A percentile compares a stretch with the other conserved stretches of the same genome.
phyloP scores from a whole-genome alignment of 64 coral and sea anemone genomes.

The Stichodactyla helianthus region DNA sequence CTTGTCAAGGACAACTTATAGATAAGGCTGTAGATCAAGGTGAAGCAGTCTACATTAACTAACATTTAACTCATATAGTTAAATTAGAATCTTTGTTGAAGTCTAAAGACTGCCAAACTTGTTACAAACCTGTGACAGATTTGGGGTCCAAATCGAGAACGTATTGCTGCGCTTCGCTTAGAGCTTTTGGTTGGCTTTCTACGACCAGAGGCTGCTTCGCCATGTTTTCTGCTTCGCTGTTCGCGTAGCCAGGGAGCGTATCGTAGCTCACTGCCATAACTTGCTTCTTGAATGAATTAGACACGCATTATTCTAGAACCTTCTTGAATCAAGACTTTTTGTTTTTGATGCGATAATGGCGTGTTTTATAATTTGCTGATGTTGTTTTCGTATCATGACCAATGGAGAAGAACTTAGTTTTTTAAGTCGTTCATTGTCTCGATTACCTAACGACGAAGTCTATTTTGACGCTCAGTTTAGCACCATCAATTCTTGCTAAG shows the following conservation, averaged over 20 bases:
- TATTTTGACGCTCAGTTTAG: background rate
- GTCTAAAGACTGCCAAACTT: background rate
- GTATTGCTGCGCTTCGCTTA: constrained; percentile 25
- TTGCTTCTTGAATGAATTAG: background rate
- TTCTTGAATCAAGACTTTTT: background rate
- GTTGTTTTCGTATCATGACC: background rate
- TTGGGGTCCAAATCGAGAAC: constrained; percentile 39
- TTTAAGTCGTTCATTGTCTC: background rate
- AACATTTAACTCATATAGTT: too few relatives aligned
- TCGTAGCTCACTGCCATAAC: constrained; percentile 20
- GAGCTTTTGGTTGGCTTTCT: constrained; percentile 10
- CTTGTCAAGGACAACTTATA: too few relatives aligned
- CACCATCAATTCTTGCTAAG: too few relatives aligned
- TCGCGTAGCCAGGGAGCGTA: constrained; percentile 34
- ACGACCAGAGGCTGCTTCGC: background rate
- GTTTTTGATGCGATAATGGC: background rate
- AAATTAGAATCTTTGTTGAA: too few relatives aligned
- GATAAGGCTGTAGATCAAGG: too few relatives aligned
- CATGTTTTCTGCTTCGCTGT: background rate
- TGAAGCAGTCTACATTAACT: too few relatives aligned
- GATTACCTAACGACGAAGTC: background rate
- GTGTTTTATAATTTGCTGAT: background rate
- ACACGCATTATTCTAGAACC: background rate
- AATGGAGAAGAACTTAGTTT: background rate
- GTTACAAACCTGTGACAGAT: constrained; percentile 10